Evolutionary conservation across 2,113 vertebrate genomes (phyloP).

Genomic region (Mystacornis crossleyi): DNA sequence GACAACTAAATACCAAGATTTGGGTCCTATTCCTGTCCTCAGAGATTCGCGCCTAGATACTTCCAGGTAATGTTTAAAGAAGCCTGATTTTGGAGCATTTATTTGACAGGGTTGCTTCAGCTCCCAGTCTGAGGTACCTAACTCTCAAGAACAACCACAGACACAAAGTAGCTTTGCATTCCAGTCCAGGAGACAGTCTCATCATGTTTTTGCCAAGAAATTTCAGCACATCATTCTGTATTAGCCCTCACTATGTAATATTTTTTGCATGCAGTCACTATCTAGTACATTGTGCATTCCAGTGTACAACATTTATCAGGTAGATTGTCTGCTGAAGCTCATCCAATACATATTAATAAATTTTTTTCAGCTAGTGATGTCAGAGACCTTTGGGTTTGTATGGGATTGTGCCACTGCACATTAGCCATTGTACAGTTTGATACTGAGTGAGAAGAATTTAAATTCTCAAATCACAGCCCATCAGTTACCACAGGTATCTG

Average conservation of each 20-base stretch:
- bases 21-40: neutral
- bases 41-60: neutral
- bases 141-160: neutral
- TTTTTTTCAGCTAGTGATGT: neutral
- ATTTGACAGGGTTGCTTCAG: neutral
- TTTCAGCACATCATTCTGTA: neutral
- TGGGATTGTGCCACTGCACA: neutral
- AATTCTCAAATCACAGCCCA: neutral
- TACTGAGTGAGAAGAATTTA: neutral
- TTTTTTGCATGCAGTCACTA: neutral
- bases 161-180: neutral
- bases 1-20: neutral
- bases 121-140: neutral
- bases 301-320: neutral
- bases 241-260: neutral
- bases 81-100: neutral
- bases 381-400: neutral
- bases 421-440: neutral
- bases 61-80: neutral
- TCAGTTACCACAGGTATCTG: neutral
- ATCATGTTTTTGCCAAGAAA: neutral
- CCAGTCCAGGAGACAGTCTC: neutral
- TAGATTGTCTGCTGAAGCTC: neutral
- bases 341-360: neutral
- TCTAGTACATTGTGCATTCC: neutral